Evolutionary conservation across 2,113 vertebrate genomes (phyloP).

Genomic region (Aegotheles bennettii): DNA sequence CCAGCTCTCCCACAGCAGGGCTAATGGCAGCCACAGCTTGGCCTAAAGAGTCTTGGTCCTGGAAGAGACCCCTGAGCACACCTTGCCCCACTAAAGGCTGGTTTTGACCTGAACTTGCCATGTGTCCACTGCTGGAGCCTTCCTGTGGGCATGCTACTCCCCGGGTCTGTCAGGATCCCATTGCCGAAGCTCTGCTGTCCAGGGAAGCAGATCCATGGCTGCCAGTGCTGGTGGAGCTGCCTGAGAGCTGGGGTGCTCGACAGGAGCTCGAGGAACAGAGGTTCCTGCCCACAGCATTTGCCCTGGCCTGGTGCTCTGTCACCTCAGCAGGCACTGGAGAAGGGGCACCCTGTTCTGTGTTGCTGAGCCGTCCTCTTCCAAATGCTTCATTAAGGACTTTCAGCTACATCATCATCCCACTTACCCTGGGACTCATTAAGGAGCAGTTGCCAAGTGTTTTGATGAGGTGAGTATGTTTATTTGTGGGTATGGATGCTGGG

Average conservation of each 20-base stretch:
- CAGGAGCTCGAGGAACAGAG: too few relatives aligned
- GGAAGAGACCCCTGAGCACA: accelerated
- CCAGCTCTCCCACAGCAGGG: too few relatives aligned
- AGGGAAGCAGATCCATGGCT: too few relatives aligned
- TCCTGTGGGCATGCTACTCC: too few relatives aligned
- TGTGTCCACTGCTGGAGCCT: neutral
- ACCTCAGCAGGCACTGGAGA: too few relatives aligned
- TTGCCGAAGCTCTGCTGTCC: too few relatives aligned
- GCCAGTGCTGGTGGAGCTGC: too few relatives aligned
- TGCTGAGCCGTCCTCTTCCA: neutral
- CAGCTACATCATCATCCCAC: neutral
- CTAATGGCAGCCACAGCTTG: neutral
- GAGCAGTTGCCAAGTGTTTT: neutral
- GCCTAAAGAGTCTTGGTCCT: neutral
- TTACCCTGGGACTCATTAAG: neutral
- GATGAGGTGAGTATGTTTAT: neutral
- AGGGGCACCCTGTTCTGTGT: neutral
- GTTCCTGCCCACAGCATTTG: too few relatives aligned
- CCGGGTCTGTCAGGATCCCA: too few relatives aligned
- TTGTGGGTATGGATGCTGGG: neutral
- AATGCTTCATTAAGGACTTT: neutral
- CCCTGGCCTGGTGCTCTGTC: too few relatives aligned
- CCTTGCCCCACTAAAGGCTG: neutral
- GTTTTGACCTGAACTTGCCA: neutral
- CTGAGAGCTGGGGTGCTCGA: too few relatives aligned